Percentiles rank a stretch among this genome's conserved stretches.
These are phyloP conservation scores for Rhaphigaster nebulosa DNA, from an alignment of 2,888 invertebrate species.

Conservation along the genomic window DNA sequence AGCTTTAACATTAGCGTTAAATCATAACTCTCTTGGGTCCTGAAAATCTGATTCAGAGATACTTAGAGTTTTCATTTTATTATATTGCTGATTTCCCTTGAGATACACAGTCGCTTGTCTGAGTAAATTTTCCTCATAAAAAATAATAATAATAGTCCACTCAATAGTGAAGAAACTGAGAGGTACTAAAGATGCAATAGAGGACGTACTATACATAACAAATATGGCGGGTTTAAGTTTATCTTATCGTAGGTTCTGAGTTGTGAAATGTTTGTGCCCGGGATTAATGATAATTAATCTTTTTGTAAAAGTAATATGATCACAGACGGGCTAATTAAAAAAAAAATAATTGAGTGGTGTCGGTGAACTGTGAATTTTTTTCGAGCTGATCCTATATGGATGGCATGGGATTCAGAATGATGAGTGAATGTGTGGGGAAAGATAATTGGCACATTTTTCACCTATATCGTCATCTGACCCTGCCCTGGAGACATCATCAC, in stretches of 20 bases:
- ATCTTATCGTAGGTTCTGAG: not conserved
- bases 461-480: not conserved
- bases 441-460: conserved; percentile 14
- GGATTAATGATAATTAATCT: not conserved
- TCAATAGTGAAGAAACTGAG: no score
- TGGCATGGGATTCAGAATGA: not conserved
- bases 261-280: not conserved
- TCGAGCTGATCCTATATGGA: not conserved
- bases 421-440: conserved; percentile 3
- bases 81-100: no score
- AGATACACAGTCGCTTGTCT: no score
- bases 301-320: not conserved
- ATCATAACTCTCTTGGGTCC: no score
- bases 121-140: no score
- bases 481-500: not conserved
- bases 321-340: not conserved
- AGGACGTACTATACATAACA: no score
- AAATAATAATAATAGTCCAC: no score
- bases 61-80: no score
- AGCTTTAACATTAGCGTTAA: no score
- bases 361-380: not conserved
- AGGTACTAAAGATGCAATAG: no score
- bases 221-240: not conserved
- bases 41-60: no score
- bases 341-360: not conserved